These are phyloP conservation scores for Natrix natrix DNA, from an alignment of 2,797 vertebrate genomes.

Conservation along the genomic window DNA sequence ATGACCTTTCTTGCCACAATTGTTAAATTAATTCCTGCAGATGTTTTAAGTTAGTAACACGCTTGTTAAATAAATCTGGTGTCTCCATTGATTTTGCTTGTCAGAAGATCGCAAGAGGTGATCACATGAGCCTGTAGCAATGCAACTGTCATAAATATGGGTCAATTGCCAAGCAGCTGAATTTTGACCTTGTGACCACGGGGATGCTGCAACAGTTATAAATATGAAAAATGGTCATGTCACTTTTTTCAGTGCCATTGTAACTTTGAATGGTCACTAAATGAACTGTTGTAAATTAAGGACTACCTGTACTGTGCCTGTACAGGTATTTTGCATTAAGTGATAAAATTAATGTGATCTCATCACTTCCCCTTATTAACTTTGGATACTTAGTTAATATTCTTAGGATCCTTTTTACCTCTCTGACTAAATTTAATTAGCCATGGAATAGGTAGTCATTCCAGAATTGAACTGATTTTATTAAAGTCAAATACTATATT, in stretches of 20 bases:
- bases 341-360: not conserved
- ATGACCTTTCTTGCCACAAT: not conserved
- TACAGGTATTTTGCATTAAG: not conserved
- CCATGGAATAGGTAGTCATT: not conserved
- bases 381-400: not conserved
- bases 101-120: not conserved
- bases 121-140: not conserved
- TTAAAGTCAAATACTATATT: not conserved
- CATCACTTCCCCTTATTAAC: not conserved
- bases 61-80: not conserved
- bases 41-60: not conserved
- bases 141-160: not conserved
- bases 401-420: not conserved
- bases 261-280: not conserved
- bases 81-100: not conserved
- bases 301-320: not conserved
- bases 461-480: not conserved
- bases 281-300: not conserved
- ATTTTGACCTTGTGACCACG: not conserved
- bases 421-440: not conserved
- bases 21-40: not conserved
- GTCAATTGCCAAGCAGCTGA: not conserved
- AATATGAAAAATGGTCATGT: not conserved
- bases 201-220: not conserved
- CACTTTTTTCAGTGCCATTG: not conserved